A percentile compares a stretch with the other conserved stretches of the same genome.
These are phyloP conservation scores for Lucinisca nassula DNA, from an alignment of 2,888 invertebrate species.

Conservation along the genomic window DNA sequence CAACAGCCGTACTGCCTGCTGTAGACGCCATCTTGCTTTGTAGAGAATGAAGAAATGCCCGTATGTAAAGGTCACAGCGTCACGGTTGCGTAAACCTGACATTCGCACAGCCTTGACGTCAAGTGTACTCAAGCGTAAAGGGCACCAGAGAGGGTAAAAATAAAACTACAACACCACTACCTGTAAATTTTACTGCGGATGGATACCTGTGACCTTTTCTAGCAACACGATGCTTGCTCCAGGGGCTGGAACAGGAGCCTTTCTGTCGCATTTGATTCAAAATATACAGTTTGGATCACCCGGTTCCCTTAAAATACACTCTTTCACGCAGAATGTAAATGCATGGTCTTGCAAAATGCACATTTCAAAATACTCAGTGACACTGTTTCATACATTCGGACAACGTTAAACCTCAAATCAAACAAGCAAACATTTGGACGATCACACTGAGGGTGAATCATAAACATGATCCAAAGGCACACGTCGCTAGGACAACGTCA, in stretches of 20 bases:
- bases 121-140: conserved; percentile 39
- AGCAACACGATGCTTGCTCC: no score
- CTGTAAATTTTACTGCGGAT: no score
- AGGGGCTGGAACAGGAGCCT: no score
- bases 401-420: no score
- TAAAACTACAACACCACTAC: background rate
- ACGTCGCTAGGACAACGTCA: no score
- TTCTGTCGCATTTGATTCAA: no score
- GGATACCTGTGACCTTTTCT: no score
- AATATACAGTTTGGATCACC: no score
- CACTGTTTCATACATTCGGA: no score
- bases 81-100: conserved; percentile 65
- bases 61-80: conserved; percentile 54
- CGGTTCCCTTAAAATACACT: background rate
- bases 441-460: no score
- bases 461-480: no score
- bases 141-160: conserved; percentile 24
- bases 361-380: background rate
- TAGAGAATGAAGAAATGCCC: conserved; percentile 56
- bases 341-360: background rate
- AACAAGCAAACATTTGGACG: no score
- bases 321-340: background rate
- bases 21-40: conserved; percentile 77
- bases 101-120: conserved; percentile 61
- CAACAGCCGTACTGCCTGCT: conserved; percentile 76